Percentiles rank a stretch among this genome's conserved stretches.
Conservation (phyloP, 2,888 invertebrate genomes). For the Drosophila stalkeri region DNA sequence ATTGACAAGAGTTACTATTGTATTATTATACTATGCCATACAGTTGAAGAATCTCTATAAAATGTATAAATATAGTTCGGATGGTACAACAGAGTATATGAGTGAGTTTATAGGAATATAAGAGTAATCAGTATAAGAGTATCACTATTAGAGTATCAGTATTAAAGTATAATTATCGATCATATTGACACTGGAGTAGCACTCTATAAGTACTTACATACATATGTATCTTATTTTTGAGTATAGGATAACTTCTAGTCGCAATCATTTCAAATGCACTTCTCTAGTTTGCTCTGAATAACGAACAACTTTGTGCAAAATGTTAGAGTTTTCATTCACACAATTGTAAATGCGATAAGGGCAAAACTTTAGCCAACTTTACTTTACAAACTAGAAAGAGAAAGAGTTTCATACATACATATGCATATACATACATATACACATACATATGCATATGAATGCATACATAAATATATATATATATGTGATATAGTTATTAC, state of each 20-base stretch:
- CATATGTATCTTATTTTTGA: no score
- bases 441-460: background rate
- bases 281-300: background rate
- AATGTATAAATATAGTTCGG: background rate
- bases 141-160: background rate
- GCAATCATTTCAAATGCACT: background rate
- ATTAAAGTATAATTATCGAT: background rate
- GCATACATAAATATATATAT: conserved; percentile 20
- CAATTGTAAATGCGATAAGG: conserved; percentile 24
- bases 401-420: conserved; percentile 9
- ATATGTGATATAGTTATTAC: conserved; percentile 40
- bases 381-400: conserved; percentile 15
- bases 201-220: no score
- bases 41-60: background rate
- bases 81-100: background rate
- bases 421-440: background rate
- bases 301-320: conserved; percentile 9
- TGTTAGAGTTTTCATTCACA: conserved; percentile 25
- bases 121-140: background rate
- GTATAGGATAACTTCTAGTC: conserved; percentile 1
- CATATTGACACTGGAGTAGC: no score
- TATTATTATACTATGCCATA: background rate
- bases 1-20: background rate
- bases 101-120: background rate
- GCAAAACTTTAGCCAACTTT: conserved; percentile 58